These are phyloP conservation scores for Ricordea florida DNA, from an alignment of 92 coral and sea anemone genomes.

Conservation along the genomic window DNA sequence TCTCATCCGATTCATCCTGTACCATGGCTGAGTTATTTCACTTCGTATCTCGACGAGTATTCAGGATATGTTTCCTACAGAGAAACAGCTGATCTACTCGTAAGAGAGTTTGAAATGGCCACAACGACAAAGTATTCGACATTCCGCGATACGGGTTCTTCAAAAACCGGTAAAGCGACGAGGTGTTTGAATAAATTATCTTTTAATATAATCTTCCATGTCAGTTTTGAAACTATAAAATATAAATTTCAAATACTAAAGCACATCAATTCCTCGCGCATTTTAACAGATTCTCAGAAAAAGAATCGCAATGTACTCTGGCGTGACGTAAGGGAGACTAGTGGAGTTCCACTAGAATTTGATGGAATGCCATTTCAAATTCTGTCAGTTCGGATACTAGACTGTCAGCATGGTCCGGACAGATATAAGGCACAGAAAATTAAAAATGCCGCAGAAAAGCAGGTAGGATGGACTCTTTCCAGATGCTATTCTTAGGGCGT, in stretches of 20 bases:
- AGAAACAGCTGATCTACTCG: background rate
- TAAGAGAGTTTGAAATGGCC: conserved; percentile 7
- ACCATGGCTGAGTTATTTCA: conserved; percentile 5
- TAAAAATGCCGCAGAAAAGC: conserved; percentile 10
- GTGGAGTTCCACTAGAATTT: conserved; percentile 15
- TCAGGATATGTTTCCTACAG: conserved; percentile 10
- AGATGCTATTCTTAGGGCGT: no score
- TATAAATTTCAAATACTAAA: no score
- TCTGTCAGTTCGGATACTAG: conserved; percentile 13
- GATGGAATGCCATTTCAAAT: conserved; percentile 35
- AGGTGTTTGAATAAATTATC: no score
- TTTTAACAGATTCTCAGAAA: no score
- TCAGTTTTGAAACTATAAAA: no score
- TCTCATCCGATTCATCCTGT: no score
- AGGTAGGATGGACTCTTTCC: no score
- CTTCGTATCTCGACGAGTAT: background rate
- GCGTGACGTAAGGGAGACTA: conserved; percentile 12
- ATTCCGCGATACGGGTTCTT: background rate
- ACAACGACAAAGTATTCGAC: background rate
- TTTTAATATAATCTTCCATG: background rate
- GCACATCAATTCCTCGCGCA: no score
- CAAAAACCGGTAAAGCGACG: background rate
- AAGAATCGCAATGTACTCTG: conserved; percentile 28
- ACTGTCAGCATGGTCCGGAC: conserved; percentile 61
- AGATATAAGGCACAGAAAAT: conserved; percentile 27